Base-by-base conservation (phyloP, 1,140 invertebrate genomes). In the Druon quercuslanigerum region DNA sequence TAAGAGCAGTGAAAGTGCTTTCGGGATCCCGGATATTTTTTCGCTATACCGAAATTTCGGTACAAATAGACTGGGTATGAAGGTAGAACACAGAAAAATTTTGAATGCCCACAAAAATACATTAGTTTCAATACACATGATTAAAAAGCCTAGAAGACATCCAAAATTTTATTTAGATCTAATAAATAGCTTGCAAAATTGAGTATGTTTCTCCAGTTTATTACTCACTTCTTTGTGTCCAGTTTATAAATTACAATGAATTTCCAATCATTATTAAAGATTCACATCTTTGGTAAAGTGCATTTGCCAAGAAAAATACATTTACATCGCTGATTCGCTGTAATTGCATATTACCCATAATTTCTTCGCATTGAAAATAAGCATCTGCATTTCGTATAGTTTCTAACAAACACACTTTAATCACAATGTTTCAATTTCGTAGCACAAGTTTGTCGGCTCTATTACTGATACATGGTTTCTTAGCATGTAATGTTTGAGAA, bases 181-280 rank as follows among this genome's bases (percentile, higher is more conserved):
- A 84, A 84, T 84, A 82, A 84, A 84, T 76, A 71, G 83, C 78
- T 82, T 80, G 72, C 79, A 81, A 82, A 84, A 82, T 84, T 74
- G 75, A 82, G 76, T 84, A 79, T 81, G 76, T 84, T 85, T 85
- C 75, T 85, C 79, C 79, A 79, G 76, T 86, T 86, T 85, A 85
- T 86, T 86, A 82, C 76, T 82, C 79, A 85, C 80, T 72, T 81
- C 54, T 74, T 60, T 78, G 25, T 33, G 33, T 66, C 60, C 60
- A 66, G 52, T 71, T 20, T 66, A 66, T 66, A 66, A 66, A 66
- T 33, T 66, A 33, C 12, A 13, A 66, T 66, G 33, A 46, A 66
- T 66, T 33, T 33, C 57, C 1, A 66, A 66, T 25, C 25, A 16
- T 16, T 16, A 40, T 25, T 25, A 16, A 33, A 2, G 33, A 66